Conservation (phyloP, 2,797 vertebrate genomes). For the Crypturellus tataupa region DNA sequence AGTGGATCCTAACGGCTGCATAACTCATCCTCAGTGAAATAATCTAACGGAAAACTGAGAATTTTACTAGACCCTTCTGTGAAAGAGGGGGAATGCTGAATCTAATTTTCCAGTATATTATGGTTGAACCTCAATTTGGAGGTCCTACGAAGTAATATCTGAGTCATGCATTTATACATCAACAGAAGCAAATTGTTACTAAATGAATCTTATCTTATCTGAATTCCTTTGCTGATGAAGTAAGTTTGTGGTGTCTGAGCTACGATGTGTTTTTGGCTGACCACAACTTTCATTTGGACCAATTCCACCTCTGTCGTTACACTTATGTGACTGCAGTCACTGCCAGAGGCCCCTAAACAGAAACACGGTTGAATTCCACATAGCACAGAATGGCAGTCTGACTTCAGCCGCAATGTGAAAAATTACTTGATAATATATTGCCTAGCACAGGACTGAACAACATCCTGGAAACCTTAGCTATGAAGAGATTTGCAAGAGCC, state of each 20-base stretch:
- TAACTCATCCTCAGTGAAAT: not conserved
- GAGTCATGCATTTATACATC: constrained; percentile 31
- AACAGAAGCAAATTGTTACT: constrained; percentile 54
- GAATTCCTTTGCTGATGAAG: constrained; percentile 60
- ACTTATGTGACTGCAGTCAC: constrained; percentile 16
- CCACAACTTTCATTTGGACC: constrained; percentile 27
- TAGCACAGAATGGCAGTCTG: not conserved
- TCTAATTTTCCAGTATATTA: not conserved
- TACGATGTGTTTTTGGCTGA: not conserved
- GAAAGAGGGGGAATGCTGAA: not conserved
- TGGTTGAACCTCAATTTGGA: not conserved
- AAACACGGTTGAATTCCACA: not conserved
- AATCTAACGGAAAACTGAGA: not conserved
- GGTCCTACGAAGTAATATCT: constrained; percentile 28
- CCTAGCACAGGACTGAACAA: not conserved
- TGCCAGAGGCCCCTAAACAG: not conserved
- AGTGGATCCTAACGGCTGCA: not conserved
- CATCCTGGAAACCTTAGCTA: constrained; percentile 43
- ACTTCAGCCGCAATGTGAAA: not conserved
- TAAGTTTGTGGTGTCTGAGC: constrained; percentile 47
- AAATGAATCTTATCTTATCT: constrained; percentile 20
- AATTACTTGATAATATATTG: not conserved
- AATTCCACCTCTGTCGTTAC: not conserved
- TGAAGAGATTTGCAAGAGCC: constrained; percentile 21
- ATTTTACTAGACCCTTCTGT: not conserved